Percentiles rank a stretch among this genome's conserved stretches.
phyloP scores from a whole-genome alignment of 2,113 vertebrate genomes.

The Phylloscopus trochilus region DNA sequence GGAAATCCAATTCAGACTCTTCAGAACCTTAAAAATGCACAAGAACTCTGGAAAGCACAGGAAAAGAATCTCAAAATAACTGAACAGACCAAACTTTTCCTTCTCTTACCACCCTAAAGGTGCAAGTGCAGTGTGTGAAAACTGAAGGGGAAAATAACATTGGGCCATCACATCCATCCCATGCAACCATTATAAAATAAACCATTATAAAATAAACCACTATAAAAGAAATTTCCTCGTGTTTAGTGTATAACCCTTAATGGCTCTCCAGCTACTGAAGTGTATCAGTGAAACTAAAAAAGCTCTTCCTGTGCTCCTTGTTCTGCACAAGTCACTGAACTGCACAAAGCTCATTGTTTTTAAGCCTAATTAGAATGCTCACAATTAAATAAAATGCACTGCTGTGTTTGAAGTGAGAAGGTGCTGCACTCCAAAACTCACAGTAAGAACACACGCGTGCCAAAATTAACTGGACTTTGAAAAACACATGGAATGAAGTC shows the following conservation, averaged over 20 bases:
- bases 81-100: neutral
- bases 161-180: neutral
- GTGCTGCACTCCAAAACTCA: neutral
- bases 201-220: neutral
- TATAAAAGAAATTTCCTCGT: neutral
- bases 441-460: neutral
- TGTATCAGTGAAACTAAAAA: neutral
- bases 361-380: neutral
- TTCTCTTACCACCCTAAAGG: neutral
- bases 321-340: neutral
- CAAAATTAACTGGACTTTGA: neutral
- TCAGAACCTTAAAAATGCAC: neutral
- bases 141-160: neutral
- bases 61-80: neutral
- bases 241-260: neutral
- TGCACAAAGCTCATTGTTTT: neutral
- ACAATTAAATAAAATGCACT: neutral
- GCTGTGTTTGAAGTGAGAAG: neutral
- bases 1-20: neutral
- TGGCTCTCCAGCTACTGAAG: neutral
- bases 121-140: neutral
- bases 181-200: neutral
- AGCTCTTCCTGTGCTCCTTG: neutral
- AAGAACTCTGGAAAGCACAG: neutral
- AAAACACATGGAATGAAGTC: neutral